Evolutionary conservation across 2,113 vertebrate genomes (phyloP).

Genomic region (Pachyramphus minor): DNA sequence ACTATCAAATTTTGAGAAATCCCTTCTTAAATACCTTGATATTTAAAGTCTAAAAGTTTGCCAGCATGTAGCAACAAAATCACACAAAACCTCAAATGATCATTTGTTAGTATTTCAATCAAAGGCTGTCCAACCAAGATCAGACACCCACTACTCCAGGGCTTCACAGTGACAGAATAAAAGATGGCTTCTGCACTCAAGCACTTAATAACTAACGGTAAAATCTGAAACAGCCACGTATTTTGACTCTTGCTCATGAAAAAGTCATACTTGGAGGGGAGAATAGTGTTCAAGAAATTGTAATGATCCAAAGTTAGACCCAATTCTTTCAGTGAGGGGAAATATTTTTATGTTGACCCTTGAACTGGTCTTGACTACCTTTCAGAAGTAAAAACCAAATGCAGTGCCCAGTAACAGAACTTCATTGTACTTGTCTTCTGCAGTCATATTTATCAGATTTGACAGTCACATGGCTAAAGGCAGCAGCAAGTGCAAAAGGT

Average conservation of each 20-base stretch:
- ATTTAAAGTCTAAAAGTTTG: background rate
- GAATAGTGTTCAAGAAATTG: background rate
- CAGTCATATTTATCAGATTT: background rate
- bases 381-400: background rate
- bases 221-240: background rate
- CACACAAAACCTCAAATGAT: background rate
- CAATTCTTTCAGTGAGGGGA: background rate
- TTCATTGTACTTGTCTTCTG: background rate
- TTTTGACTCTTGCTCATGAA: background rate
- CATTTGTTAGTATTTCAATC: background rate
- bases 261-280: background rate
- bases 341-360: background rate
- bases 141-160: background rate
- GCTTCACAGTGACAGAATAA: background rate
- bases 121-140: background rate
- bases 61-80: background rate
- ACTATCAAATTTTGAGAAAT: background rate
- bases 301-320: background rate
- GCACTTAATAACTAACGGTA: background rate
- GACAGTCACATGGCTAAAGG: background rate
- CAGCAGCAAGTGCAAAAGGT: background rate
- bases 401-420: background rate
- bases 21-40: background rate
- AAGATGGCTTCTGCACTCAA: background rate
- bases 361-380: background rate